Conservation (phyloP, 2,888 invertebrate species). For the Strigamia transsilvanica region DNA sequence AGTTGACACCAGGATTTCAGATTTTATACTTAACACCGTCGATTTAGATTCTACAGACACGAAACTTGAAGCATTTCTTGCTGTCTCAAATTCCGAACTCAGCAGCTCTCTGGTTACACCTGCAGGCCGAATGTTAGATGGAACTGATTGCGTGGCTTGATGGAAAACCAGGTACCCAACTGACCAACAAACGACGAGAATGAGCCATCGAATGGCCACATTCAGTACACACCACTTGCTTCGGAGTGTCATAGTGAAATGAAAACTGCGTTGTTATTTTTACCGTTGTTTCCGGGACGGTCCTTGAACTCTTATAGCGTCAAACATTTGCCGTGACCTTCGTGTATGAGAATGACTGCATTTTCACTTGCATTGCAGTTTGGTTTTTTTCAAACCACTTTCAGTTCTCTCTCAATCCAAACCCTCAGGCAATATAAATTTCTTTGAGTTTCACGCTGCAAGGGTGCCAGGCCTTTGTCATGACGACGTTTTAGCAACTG, state of each 20-base stretch:
- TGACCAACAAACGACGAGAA: background rate
- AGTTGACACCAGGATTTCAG: too few relatives aligned
- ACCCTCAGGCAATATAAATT: background rate
- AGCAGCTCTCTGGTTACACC: background rate
- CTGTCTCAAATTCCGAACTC: background rate
- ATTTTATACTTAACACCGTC: too few relatives aligned
- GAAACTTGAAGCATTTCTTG: background rate
- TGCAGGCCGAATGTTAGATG: background rate
- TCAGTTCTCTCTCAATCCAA: background rate
- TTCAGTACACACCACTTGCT: background rate
- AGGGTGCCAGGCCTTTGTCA: background rate
- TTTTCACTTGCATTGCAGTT: constrained; percentile 16
- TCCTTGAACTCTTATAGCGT: constrained; percentile 1
- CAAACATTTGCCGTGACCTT: background rate
- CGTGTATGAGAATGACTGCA: background rate
- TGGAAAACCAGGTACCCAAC: constrained; percentile 6
- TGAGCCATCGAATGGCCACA: background rate
- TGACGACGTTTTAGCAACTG: background rate
- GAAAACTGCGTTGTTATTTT: background rate
- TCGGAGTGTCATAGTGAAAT: background rate
- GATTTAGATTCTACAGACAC: too few relatives aligned
- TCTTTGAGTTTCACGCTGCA: constrained; percentile 11
- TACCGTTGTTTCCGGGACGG: background rate
- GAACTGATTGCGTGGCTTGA: constrained; percentile 1
- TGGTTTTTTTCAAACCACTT: constrained; percentile 21